These are phyloP conservation scores for Tetramorium alpestre DNA, from an alignment of 1,140 invertebrate species.

Conservation along the genomic window DNA sequence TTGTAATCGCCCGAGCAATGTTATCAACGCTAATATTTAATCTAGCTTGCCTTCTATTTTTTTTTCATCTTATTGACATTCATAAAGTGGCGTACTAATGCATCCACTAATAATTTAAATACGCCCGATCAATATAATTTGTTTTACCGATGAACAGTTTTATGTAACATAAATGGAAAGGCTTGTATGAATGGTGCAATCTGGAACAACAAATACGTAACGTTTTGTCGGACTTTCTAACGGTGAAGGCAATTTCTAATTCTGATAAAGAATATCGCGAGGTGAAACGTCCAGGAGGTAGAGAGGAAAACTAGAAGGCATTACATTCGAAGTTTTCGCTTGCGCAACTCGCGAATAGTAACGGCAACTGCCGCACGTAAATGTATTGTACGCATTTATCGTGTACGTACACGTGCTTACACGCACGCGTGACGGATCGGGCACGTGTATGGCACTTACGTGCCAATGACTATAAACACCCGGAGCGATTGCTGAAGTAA, in stretches of 20 bases:
- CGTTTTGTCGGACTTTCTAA: constrained; percentile 32
- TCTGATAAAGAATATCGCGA: constrained; percentile 27
- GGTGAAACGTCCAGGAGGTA: constrained; percentile 5
- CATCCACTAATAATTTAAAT: neutral
- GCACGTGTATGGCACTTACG: constrained; percentile 67
- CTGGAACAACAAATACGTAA: constrained; percentile 2
- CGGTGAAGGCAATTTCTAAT: neutral
- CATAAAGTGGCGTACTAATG: neutral
- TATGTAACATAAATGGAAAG: neutral
- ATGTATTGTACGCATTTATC: constrained; percentile 40
- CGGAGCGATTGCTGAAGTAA: constrained; percentile 62
- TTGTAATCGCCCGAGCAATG: neutral
- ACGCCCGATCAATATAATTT: neutral
- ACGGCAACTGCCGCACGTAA: constrained; percentile 54
- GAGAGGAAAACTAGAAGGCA: constrained; percentile 20
- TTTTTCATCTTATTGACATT: neutral
- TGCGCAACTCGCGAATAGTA: constrained; percentile 62
- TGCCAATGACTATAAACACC: constrained; percentile 72
- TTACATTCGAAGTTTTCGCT: constrained; percentile 61
- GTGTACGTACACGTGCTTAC: constrained; percentile 21
- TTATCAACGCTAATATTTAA: constrained; percentile 31
- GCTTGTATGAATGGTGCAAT: neutral
- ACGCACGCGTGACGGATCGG: neutral
- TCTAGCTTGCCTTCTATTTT: neutral
- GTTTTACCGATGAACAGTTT: neutral